Conservation (phyloP, 2,888 invertebrate genomes). For the Oscheius sp. region DNA sequence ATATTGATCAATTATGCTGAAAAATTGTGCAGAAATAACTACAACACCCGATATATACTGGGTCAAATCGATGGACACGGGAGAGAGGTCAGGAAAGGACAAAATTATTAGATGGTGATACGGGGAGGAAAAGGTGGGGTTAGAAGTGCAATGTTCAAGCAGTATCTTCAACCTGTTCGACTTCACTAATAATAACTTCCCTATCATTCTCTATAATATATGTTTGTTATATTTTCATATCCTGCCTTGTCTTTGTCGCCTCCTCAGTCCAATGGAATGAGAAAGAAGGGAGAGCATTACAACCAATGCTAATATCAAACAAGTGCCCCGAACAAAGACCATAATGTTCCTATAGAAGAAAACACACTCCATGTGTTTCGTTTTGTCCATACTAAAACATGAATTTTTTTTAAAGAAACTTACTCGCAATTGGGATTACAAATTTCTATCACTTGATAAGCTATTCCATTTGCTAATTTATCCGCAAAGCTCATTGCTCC, state of each 20-base stretch:
- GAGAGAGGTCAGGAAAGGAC: no score
- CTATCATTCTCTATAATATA: no score
- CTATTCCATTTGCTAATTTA: conserved; percentile 87
- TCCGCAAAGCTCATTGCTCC: conserved; percentile 92
- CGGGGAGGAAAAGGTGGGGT: no score
- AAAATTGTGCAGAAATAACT: no score
- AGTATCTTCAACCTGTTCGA: background rate
- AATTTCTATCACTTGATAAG: conserved; percentile 85
- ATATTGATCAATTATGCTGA: no score
- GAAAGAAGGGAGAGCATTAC: conserved; percentile 56
- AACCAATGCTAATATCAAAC: conserved; percentile 54
- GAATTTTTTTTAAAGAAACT: conserved; percentile 32
- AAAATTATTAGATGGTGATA: no score
- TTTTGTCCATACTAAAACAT: conserved; percentile 40
- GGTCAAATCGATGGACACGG: no score
- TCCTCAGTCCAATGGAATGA: conserved; percentile 48
- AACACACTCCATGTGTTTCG: conserved; percentile 49
- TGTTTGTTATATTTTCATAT: no score
- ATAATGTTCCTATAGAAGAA: conserved; percentile 63
- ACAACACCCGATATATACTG: no score
- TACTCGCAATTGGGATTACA: conserved; percentile 75
- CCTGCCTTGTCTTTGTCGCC: conserved; percentile 12
- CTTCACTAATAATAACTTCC: background rate
- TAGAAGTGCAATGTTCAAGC: no score
- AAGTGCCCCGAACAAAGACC: conserved; percentile 64